A percentile compares a stretch with the other conserved stretches of the same genome.
Conservation (phyloP, 2,113 vertebrate genomes). For the Trematocara variabile region DNA sequence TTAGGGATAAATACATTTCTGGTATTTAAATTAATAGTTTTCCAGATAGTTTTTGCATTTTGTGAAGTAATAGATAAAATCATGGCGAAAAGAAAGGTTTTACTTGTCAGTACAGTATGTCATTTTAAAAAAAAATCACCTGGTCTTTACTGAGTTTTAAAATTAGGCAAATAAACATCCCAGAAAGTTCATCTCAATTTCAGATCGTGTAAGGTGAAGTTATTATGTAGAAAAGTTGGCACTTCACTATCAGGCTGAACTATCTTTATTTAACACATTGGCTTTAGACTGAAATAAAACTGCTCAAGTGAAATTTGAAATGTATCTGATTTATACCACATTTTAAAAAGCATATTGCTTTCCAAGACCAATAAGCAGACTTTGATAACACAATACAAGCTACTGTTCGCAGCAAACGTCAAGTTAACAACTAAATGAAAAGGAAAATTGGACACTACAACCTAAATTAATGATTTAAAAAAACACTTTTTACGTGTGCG, state of each 20-base stretch:
- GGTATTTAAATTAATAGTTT: background rate
- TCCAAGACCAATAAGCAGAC: background rate
- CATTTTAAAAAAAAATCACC: fast-evolving
- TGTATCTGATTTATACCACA: background rate
- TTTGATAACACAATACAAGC: background rate
- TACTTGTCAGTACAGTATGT: background rate
- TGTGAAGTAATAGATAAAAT: background rate
- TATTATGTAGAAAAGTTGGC: background rate
- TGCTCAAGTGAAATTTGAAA: background rate
- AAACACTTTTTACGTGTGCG: background rate
- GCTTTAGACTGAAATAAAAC: background rate
- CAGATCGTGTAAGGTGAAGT: background rate
- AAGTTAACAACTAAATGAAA: background rate
- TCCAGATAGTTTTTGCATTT: background rate
- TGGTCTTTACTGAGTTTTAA: background rate
- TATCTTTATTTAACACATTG: background rate
- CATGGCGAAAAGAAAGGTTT: background rate
- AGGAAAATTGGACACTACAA: background rate
- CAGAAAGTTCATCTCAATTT: background rate
- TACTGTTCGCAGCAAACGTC: background rate
- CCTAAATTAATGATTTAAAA: background rate
- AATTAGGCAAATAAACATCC: background rate
- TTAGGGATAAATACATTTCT: background rate
- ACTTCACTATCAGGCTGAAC: background rate
- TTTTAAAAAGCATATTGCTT: background rate